Base-by-base conservation (phyloP, 2,113 vertebrate genomes). In the Pogona vitticeps region DNA sequence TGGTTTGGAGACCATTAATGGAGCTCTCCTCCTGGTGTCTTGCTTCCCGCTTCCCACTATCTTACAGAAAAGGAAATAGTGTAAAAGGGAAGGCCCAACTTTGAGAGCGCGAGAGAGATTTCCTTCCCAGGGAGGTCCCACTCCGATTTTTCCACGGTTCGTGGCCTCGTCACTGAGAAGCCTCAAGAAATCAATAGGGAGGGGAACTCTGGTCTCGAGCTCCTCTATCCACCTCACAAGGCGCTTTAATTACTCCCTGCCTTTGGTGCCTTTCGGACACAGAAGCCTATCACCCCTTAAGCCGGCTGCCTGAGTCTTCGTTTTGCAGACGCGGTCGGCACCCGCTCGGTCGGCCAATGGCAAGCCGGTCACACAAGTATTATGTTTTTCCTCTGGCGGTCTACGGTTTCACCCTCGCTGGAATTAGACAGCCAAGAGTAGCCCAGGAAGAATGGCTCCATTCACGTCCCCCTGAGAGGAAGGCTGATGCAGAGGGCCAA, bases 311-410 rank as follows among this genome's bases (percentile, higher is more conserved):
- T 4, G 3, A 93, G 92, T 95, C 92, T 92, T 95, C 91, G 65
- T 92, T 93, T 94, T 93, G 85, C 0, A 76, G 93, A 88, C 91
- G 84, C 92, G 93, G 93, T 79, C 78, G 92, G 86, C 91, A 91
- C 86, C 82, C n/a, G 87, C 85, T 79, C n/a, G 9, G 26, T 6
- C 0, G 89, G 93, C 95, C 95, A 93, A 92, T 91, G 93, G 93
- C 91, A 93, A 91, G 76, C 92, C 40, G 95, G 94, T 96, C 95
- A 95, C 95, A 96, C 95, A 96, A 96, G 95, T 96, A 96, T 96
- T 95, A 95, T 94, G 94, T 96, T 95, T 95, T 95, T 94, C 94
- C 94, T 92, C 92, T 89, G 28, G 46, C 91, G 90, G 94, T 95
- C 95, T 96, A 92, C 95, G 82, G 92, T 96, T 96, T 95, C 95